Evolutionary conservation across 1,140 invertebrate genomes (phyloP), one percentile per base, ranked within the genome.

Genomic region (Venturia canescens): DNA sequence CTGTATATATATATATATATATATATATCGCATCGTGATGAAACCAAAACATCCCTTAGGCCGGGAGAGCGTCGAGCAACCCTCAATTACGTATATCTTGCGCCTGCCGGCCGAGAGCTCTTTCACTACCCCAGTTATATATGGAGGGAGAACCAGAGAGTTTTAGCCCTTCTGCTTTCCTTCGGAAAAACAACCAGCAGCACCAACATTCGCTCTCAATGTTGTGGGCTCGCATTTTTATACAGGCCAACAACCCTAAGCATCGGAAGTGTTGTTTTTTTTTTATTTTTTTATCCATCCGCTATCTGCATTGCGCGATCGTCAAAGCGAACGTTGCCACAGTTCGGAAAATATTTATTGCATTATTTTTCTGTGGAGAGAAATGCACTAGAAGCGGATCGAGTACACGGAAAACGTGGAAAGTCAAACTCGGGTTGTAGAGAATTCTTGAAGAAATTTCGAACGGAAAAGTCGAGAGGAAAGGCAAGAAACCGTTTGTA

Each of bases 31-130:
- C 79, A 74, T 83, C 83, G 88, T 91, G 90, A 91, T 91, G 87
- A 89, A 90, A 91, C 87, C 87, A 91, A 90, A 91, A 91, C 86
- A 90, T 87, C 88, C 89, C 87, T 85, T 84, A 82, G 88, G 87
- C 84, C 75, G 78, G 80, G 72, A 76, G 50, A 53, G 74, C 80
- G 81, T 82, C 71, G 87, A 82, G 83, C 79, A 85, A 86, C 86
- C 85, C 85, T 86, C 87, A 87, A 88, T 88, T 87, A 88, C 72
- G 72, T 76, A 76, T 76, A 76, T 86, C 83, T 87, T 84, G 85
- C 82, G 83, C 84, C 79, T 80, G 80, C 79, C 80, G 66, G 48
- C 70, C 79, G 38, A 69, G 27, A 70, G 78, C 74, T 74, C 84
- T 34, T 70, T 57, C 7, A 13, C 72, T 34, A 66, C 63, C 26